Evolutionary conservation across 2,888 invertebrate genomes (phyloP).

Genomic region (Tenthredo notha): DNA sequence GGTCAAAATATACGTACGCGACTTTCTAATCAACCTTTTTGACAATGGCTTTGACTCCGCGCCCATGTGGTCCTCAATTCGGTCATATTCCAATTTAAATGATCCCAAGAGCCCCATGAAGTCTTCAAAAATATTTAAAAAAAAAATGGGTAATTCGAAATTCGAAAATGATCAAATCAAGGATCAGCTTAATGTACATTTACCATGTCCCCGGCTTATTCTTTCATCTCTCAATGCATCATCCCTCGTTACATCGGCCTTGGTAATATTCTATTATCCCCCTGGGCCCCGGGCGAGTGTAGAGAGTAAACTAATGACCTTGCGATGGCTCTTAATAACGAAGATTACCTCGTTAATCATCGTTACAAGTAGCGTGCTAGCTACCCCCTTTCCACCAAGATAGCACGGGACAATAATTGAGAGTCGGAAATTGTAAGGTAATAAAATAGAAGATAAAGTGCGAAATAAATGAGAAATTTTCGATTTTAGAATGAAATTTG

Average conservation of each 20-base stretch:
- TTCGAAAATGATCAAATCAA: no score
- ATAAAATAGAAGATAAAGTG: neutral
- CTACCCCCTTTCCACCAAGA: neutral
- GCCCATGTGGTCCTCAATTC: neutral
- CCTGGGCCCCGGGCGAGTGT: slow-evolving; percentile 18
- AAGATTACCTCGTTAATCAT: slow-evolving; percentile 61
- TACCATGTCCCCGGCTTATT: neutral
- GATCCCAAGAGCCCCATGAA: no score
- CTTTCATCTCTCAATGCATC: slow-evolving; percentile 51
- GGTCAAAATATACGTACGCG: neutral
- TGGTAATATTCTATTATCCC: slow-evolving; percentile 60
- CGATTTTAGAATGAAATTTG: neutral
- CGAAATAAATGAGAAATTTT: neutral
- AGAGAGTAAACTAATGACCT: slow-evolving; percentile 59
- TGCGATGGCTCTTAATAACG: slow-evolving; percentile 57
- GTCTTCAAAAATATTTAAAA: no score
- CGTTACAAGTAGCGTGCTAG: slow-evolving; percentile 53
- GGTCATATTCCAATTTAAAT: no score
- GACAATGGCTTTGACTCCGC: neutral
- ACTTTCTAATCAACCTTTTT: neutral
- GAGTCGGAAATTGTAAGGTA: neutral
- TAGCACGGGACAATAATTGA: slow-evolving; percentile 30
- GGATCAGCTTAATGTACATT: no score
- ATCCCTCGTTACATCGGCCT: slow-evolving; percentile 50
- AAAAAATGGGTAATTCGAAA: no score